Conservation (phyloP, 2,888 invertebrate species). For the Orthosia gothica region DNA sequence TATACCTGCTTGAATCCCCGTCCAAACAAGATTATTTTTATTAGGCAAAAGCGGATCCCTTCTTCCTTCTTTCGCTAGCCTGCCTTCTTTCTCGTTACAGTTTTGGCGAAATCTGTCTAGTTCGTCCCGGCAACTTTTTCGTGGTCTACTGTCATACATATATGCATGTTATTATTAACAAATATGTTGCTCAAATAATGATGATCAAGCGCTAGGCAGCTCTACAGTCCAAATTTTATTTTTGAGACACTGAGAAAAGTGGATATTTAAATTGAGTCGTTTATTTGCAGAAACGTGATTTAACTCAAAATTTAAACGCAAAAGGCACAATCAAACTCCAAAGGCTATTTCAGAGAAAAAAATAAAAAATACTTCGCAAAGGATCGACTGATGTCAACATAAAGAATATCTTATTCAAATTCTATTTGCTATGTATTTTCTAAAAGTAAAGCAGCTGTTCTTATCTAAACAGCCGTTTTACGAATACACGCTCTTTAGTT, state of each 20-base stretch:
- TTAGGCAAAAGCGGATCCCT: too few species aligned
- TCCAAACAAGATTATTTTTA: too few species aligned
- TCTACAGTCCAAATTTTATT: too few species aligned
- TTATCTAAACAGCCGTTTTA: constrained; percentile 21
- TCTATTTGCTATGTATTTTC: constrained; percentile 39
- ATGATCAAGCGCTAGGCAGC: too few species aligned
- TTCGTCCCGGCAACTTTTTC: too few species aligned
- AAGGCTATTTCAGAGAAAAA: constrained; percentile 5
- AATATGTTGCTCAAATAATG: too few species aligned
- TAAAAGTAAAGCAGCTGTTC: constrained; percentile 43
- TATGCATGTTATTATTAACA: too few species aligned
- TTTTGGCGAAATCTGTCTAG: too few species aligned
- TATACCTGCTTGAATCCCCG: too few species aligned
- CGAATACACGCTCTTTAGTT: constrained; percentile 21
- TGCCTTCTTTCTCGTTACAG: too few species aligned
- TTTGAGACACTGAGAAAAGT: not conserved
- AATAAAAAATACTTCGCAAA: not conserved
- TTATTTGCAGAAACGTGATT: not conserved
- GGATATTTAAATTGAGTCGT: not conserved
- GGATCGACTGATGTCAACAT: constrained; percentile 21
- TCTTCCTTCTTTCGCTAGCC: too few species aligned
- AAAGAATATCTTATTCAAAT: constrained; percentile 48
- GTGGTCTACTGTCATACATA: too few species aligned
- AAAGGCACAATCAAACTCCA: constrained; percentile 6
- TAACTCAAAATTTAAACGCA: constrained; percentile 11